Conservation (phyloP, 2,797 vertebrate species). For the Chloroceryle inda region DNA sequence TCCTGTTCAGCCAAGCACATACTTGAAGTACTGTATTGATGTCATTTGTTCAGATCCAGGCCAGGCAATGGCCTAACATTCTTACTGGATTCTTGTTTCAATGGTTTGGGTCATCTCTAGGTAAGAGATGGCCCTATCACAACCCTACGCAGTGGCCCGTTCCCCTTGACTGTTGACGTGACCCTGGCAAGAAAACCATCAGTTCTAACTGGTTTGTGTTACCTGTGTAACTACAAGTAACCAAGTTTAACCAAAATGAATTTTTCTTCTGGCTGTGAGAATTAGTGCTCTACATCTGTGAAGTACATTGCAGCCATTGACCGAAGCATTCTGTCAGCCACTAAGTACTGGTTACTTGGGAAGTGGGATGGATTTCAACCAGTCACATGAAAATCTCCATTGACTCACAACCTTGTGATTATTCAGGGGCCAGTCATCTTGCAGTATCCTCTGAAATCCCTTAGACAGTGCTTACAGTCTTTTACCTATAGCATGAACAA, state of each 20-base stretch:
- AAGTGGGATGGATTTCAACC: not conserved
- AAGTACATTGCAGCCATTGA: not conserved
- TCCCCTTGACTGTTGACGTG: not conserved
- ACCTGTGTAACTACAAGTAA: not conserved
- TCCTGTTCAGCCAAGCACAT: not conserved
- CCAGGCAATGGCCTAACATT: not conserved
- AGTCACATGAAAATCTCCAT: not conserved
- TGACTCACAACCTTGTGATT: not conserved
- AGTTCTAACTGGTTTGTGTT: not conserved
- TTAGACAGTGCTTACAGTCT: not conserved
- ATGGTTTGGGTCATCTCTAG: not conserved
- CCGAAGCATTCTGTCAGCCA: not conserved
- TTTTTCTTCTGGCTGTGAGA: slow-evolving; percentile 9
- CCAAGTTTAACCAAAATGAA: not conserved
- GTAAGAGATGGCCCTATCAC: not conserved
- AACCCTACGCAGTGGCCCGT: not conserved
- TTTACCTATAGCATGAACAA: not conserved
- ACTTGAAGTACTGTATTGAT: not conserved
- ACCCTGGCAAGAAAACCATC: not conserved
- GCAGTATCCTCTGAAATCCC: not conserved
- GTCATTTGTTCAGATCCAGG: not conserved
- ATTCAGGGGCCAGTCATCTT: not conserved
- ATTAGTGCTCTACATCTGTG: not conserved
- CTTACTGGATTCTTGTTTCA: not conserved
- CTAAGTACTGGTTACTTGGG: not conserved